phyloP scores from a whole-genome alignment of 2,888 invertebrate genomes.

The Thereva unica region DNA sequence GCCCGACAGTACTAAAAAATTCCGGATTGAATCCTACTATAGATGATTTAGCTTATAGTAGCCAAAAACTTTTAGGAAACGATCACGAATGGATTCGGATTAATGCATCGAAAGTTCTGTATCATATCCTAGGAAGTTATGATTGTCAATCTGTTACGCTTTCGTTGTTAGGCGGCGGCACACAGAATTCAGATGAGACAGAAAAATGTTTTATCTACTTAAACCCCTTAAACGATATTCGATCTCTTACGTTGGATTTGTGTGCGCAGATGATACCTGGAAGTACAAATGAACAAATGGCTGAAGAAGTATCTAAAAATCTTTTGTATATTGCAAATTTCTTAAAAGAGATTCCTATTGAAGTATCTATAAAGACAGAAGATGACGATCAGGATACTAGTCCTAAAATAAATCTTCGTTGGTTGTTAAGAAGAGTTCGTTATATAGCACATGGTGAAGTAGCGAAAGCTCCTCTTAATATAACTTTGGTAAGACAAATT shows the following conservation, averaged over 20 bases:
- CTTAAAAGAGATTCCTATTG: conserved; percentile 60
- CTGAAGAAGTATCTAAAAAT: conserved; percentile 73
- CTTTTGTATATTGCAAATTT: conserved; percentile 72
- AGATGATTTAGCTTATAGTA: conserved; percentile 67
- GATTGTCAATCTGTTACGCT: conserved; percentile 65
- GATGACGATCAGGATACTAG: conserved; percentile 43
- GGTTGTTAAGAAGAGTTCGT: conserved; percentile 76
- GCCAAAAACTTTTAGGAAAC: conserved; percentile 74
- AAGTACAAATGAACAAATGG: conserved; percentile 70
- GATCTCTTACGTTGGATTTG: conserved; percentile 72
- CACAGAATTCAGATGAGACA: conserved; percentile 47
- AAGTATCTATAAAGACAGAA: conserved; percentile 52
- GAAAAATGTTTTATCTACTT: conserved; percentile 64
- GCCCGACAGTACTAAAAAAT: conserved; percentile 64
- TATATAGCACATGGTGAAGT: conserved; percentile 80
- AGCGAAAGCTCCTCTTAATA: conserved; percentile 69
- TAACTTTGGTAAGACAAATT: conserved; percentile 67
- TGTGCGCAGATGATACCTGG: conserved; percentile 74
- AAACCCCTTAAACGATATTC: conserved; percentile 66
- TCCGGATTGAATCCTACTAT: conserved; percentile 48
- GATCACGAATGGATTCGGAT: conserved; percentile 88
- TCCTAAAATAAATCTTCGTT: conserved; percentile 66
- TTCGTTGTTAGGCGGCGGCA: conserved; percentile 53
- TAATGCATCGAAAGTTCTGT: conserved; percentile 75
- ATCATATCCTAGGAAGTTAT: conserved; percentile 68